These are phyloP conservation scores for Neuroscelio doddi DNA, from an alignment of 2,888 invertebrate genomes.

Conservation along the genomic window DNA sequence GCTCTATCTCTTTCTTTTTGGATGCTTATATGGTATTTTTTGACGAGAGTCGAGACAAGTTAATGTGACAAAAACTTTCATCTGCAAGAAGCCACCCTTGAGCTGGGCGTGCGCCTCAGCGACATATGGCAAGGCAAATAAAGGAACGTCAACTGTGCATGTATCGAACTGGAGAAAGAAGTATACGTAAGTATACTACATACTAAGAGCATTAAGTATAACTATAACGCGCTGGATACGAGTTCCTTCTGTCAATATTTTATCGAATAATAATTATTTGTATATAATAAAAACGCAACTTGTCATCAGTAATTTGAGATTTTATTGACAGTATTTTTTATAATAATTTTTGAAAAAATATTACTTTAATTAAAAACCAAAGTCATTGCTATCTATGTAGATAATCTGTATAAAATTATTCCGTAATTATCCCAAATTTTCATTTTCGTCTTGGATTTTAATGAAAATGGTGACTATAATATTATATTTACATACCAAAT, in stretches of 20 bases:
- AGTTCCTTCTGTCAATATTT: constrained; percentile 25
- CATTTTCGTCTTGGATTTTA: too few relatives aligned
- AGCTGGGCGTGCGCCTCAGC: constrained; percentile 27
- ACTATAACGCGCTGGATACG: constrained; percentile 28
- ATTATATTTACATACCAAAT: too few relatives aligned
- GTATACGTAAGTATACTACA: constrained; percentile 9
- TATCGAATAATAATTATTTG: too few relatives aligned
- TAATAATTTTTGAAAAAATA: too few relatives aligned
- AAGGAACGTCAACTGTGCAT: constrained; percentile 24
- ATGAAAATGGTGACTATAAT: too few relatives aligned
- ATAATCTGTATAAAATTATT: too few relatives aligned
- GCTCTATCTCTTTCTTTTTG: constrained; percentile 12
- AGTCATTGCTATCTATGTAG: too few relatives aligned
- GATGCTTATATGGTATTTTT: constrained; percentile 17
- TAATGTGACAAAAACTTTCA: constrained; percentile 34
- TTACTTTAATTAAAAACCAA: too few relatives aligned
- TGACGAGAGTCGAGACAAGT: constrained; percentile 26
- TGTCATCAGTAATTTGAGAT: too few relatives aligned
- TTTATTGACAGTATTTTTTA: too few relatives aligned
- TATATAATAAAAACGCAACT: too few relatives aligned
- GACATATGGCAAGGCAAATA: constrained; percentile 39
- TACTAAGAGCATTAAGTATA: background rate
- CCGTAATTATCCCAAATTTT: too few relatives aligned
- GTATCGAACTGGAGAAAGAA: background rate
- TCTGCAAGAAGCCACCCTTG: constrained; percentile 30